Conservation (phyloP, 1,140 invertebrate genomes). For the Tachypleus tridentatus region DNA sequence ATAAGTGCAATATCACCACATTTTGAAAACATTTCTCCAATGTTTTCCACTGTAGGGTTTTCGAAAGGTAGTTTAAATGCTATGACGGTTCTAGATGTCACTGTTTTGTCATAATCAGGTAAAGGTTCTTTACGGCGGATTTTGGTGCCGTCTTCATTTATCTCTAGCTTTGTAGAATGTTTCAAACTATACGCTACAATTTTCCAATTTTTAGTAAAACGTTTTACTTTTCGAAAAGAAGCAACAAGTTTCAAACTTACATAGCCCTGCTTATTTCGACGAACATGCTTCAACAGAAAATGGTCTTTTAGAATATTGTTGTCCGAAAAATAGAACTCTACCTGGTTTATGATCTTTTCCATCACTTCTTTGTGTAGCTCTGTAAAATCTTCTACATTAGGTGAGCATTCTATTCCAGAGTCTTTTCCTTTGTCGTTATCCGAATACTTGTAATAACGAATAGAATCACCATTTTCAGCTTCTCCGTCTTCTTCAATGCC, state of each 20-base stretch:
- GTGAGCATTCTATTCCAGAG: not conserved
- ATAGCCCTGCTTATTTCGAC: slow-evolving; percentile 85
- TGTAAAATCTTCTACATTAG: slow-evolving; percentile 1
- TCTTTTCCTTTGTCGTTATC: not conserved
- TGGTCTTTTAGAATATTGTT: slow-evolving; percentile 88
- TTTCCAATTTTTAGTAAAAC: slow-evolving; percentile 79
- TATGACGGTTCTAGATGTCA: slow-evolving; percentile 54
- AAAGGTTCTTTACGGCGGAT: slow-evolving; percentile 67
- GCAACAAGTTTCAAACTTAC: slow-evolving; percentile 68
- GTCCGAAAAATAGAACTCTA: slow-evolving; percentile 90
- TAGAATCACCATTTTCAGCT: not conserved
- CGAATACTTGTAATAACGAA: not conserved
- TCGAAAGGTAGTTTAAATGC: slow-evolving; percentile 6
- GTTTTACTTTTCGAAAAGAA: slow-evolving; percentile 51
- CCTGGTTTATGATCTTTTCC: slow-evolving; percentile 46
- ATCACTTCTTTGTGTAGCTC: slow-evolving; percentile 7
- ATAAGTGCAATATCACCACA: slow-evolving; percentile 13
- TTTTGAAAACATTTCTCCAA: slow-evolving; percentile 7
- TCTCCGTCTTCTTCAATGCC: not conserved
- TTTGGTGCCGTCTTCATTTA: slow-evolving; percentile 83
- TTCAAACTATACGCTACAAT: slow-evolving; percentile 71
- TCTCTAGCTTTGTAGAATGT: slow-evolving; percentile 65
- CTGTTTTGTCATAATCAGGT: slow-evolving; percentile 77
- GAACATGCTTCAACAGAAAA: slow-evolving; percentile 84
- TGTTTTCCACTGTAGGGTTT: slow-evolving; percentile 7